Evolutionary conservation across 2,113 vertebrate genomes (phyloP).

Genomic region (Stegastes partitus): DNA sequence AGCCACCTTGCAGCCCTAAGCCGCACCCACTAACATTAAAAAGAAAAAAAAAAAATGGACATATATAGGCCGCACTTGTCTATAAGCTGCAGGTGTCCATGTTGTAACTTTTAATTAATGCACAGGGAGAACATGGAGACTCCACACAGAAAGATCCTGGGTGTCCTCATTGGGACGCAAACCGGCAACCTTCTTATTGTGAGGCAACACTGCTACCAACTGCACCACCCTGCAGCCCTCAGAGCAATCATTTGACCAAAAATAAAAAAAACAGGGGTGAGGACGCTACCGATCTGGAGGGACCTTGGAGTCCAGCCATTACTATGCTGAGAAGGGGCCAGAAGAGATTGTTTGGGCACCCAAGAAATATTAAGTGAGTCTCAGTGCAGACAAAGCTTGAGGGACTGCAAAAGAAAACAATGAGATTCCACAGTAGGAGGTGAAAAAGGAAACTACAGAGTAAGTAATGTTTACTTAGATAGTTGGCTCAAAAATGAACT

Average conservation of each 20-base stretch:
- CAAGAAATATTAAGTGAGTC: constrained; percentile 16
- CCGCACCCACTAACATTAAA: no score
- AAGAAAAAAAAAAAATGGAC: no score
- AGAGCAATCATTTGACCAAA: background rate
- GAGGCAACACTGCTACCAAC: no score
- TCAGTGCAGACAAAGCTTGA: background rate
- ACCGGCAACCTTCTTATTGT: no score
- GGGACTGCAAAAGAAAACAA: constrained; percentile 11
- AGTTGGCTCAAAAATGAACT: constrained; percentile 25
- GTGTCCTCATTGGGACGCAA: no score
- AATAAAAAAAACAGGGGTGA: background rate
- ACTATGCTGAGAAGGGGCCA: background rate
- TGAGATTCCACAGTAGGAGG: background rate
- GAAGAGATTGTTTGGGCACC: constrained; percentile 1
- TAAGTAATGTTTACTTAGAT: constrained; percentile 20
- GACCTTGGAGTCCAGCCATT: background rate
- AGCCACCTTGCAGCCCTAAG: no score
- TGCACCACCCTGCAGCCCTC: no score
- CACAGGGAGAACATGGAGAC: no score
- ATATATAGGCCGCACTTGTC: no score
- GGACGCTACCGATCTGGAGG: background rate
- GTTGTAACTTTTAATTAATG: no score
- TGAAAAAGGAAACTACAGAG: background rate
- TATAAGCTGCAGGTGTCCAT: no score
- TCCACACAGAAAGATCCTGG: no score